phyloP scores from a whole-genome alignment of 2,113 vertebrate species.

The Laterallus jamaicensis region DNA sequence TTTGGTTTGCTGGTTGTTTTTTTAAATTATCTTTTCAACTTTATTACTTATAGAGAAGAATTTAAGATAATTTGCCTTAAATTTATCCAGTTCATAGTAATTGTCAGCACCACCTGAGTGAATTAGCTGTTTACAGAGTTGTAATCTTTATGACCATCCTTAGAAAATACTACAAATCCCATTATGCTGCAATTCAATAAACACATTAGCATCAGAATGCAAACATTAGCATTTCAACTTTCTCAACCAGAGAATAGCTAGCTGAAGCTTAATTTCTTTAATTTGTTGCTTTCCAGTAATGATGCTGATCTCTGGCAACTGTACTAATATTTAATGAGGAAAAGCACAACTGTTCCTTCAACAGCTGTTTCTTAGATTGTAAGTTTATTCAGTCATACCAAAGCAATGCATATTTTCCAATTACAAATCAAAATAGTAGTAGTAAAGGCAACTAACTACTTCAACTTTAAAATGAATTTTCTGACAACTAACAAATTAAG shows the following conservation, averaged over 20 bases:
- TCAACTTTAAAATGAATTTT: constrained; percentile 21
- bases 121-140: not conserved
- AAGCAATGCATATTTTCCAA: not conserved
- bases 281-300: not conserved
- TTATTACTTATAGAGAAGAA: not conserved
- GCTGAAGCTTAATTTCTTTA: not conserved
- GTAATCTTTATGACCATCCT: not conserved
- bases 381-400: not conserved
- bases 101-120: not conserved
- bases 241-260: not conserved
- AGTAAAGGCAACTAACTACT: not conserved
- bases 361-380: not conserved
- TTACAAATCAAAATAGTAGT: not conserved
- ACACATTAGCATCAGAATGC: not conserved
- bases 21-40: not conserved
- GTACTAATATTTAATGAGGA: not conserved
- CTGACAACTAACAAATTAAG: not conserved
- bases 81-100: not conserved
- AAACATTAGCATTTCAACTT: not conserved
- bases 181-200: not conserved
- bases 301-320: not conserved
- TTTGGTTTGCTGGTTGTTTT: not conserved
- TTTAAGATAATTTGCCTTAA: not conserved
- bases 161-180: not conserved
- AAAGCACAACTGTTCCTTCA: not conserved